Conservation (phyloP, 1,140 invertebrate species). For the Dendrolimus kikuchii region DNA sequence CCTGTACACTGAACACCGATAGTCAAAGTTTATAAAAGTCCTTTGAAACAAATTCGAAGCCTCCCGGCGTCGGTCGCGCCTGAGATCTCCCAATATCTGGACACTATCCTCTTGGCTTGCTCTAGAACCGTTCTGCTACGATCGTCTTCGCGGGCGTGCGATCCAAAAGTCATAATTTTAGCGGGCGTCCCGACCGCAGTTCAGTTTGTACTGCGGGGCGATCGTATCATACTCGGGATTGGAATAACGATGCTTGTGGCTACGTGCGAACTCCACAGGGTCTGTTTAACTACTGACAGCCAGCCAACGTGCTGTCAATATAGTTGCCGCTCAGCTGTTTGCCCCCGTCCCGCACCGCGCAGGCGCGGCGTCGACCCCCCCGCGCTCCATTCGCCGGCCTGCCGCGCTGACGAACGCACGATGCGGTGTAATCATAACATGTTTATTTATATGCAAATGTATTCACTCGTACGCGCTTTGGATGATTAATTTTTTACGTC, state of each 20-base stretch:
- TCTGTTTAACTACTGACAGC: constrained; percentile 58
- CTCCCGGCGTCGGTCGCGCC: constrained; percentile 47
- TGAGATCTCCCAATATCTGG: constrained; percentile 61
- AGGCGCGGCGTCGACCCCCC: constrained; percentile 28
- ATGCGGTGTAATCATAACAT: no score
- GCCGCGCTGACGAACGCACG: constrained; percentile 18
- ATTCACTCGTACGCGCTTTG: no score
- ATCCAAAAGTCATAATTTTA: constrained; percentile 71
- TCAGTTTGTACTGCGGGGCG: constrained; percentile 46
- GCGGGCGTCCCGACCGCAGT: constrained; percentile 43
- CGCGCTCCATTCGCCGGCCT: constrained; percentile 24
- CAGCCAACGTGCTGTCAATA: constrained; percentile 69
- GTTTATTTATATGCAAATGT: not conserved
- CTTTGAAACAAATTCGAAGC: constrained; percentile 40
- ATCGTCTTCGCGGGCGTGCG: constrained; percentile 47
- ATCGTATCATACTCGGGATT: constrained; percentile 45
- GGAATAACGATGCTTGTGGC: constrained; percentile 25
- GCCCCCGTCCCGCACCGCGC: constrained; percentile 38
- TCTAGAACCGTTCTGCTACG: constrained; percentile 54
- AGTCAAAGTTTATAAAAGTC: constrained; percentile 38
- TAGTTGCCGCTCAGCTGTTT: constrained; percentile 67
- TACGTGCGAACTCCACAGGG: constrained; percentile 52
- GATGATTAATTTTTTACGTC: no score
- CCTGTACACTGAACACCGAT: constrained; percentile 55
- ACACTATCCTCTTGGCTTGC: constrained; percentile 60